Evolutionary conservation across 2,113 vertebrate genomes (phyloP).

Genomic region (Gallinago media): DNA sequence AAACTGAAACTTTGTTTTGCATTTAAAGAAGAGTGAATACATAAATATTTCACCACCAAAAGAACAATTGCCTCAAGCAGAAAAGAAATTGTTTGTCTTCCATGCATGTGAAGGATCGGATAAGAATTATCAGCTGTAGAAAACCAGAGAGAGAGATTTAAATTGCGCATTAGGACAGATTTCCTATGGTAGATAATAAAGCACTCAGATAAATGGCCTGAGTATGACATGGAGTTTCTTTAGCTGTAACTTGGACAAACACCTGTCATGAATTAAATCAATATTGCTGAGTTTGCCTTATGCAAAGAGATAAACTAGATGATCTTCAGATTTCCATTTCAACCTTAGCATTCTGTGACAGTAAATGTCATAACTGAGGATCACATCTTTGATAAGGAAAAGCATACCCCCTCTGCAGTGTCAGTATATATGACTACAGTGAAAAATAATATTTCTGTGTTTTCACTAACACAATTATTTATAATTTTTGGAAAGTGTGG

Average conservation of each 20-base stretch:
- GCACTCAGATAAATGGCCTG: neutral
- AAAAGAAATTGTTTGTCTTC: neutral
- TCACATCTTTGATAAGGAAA: neutral
- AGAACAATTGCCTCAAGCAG: neutral
- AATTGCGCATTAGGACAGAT: neutral
- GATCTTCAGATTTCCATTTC: neutral
- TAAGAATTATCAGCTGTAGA: neutral
- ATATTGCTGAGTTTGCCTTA: neutral
- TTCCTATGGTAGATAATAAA: neutral
- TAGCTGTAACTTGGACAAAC: neutral
- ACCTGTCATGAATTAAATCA: neutral
- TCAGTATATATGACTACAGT: neutral
- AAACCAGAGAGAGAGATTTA: neutral
- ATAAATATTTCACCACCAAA: neutral
- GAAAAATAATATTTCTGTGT: neutral
- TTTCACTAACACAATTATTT: neutral
- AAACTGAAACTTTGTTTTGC: neutral
- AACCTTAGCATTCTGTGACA: neutral
- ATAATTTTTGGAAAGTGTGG: neutral
- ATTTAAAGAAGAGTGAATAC: neutral
- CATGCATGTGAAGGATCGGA: fast-evolving
- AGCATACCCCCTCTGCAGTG: fast-evolving
- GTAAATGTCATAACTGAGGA: neutral
- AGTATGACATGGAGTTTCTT: neutral
- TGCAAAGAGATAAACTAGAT: neutral